Evolutionary conservation across 2,797 vertebrate species (phyloP), one percentile per base, ranked within the genome.

Genomic region (Chrysolophus pictus): DNA sequence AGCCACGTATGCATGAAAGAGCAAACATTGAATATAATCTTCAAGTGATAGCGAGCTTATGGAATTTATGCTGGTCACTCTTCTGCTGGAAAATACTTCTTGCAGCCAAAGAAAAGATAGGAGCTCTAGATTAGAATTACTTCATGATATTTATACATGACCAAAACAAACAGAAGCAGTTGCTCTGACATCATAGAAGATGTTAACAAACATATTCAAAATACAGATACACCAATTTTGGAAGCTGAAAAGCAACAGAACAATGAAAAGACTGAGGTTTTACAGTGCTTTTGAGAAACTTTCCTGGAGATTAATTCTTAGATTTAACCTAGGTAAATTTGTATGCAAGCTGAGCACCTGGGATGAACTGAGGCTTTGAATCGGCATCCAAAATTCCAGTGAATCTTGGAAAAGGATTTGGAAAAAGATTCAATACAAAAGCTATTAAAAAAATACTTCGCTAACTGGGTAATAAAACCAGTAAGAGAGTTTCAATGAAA

Each of bases 141-240:
- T 60, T 79, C 21, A 26, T 65, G 15, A 81, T 71, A 90, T 87
- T 65, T 56, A 74, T 37, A 86, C 4, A 41, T 10, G 56, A 47
- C 31, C 65, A 75, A 80, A 86, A 80, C 46, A 87, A 87, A 70
- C 19, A 78, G 28, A 24, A 83, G n/a, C 41, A 22, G 42, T 22
- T 84, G 28, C 42, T 95, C 72, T 76, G 72, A 33, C 5, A 68
- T 5, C 24, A 44, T 9, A 56, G 31, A 68, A 64, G 6, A 31
- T 23, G 37, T 44, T 64, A 78, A 18, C 11, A 88, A 90, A 63
- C 19, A 18, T 55, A 85, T 75, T 92, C 69, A 88, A 91, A 94
- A 84, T 80, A 80, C 64, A 82, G 53, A 29, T 60, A 58, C 59
- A 56, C 28, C 41, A 85, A 60, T 56, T 24, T 37, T 35, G 13